These are phyloP conservation scores for Napeogenes inachia DNA, from an alignment of 2,888 invertebrate species.

Conservation along the genomic window DNA sequence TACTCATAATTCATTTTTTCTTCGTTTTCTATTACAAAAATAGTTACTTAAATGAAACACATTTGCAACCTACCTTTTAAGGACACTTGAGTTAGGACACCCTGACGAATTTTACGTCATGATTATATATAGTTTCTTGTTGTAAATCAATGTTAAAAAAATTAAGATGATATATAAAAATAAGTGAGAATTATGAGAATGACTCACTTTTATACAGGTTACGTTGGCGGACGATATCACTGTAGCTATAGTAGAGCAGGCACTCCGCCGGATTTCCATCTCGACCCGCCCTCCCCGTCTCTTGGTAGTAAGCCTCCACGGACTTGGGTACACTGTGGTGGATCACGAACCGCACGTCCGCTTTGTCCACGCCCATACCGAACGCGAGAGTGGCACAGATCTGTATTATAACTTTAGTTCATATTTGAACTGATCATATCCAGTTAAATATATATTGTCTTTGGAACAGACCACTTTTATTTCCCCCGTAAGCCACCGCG, in stretches of 20 bases:
- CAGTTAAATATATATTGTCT: no score
- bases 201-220: conserved; percentile 59
- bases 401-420: conserved; percentile 31
- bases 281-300: conserved; percentile 96
- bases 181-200: not conserved
- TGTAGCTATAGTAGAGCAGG: conserved; percentile 91
- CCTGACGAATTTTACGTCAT: no score
- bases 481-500: conserved; percentile 90
- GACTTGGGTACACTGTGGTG: conserved; percentile 96
- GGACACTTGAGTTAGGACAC: no score
- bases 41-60: no score
- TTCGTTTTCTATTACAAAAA: no score
- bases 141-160: no score
- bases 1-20: no score
- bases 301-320: conserved; percentile 98
- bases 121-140: no score
- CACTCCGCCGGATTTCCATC: conserved; percentile 93
- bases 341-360: conserved; percentile 95
- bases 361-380: conserved; percentile 99
- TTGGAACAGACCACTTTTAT: conserved; percentile 75
- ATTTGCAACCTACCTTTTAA: no score
- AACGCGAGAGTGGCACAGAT: conserved; percentile 99
- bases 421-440: not conserved
- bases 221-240: conserved; percentile 85
- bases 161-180: not conserved